Evolutionary conservation across 2,113 vertebrate species (phyloP).

Genomic region (Antechinus flavipes): DNA sequence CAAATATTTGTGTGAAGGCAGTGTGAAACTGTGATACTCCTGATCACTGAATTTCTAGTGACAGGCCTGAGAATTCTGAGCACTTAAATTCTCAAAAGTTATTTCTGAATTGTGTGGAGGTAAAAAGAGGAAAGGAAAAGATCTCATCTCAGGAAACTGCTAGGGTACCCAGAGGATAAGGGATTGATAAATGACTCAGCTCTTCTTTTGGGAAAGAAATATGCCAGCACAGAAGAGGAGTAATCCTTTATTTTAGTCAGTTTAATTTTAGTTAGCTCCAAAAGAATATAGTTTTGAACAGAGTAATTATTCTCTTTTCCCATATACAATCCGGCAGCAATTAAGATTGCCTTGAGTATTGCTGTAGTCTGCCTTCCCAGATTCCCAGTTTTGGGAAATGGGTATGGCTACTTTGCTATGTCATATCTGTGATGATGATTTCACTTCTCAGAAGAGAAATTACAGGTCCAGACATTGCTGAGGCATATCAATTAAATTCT

Average conservation of each 20-base stretch:
- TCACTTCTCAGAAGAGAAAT: not conserved
- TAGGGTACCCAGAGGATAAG: not conserved
- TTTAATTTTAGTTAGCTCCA: constrained; percentile 46
- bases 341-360: not conserved
- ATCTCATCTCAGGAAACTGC: constrained; percentile 29
- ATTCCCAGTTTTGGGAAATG: not conserved
- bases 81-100: not conserved
- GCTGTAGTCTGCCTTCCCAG: not conserved
- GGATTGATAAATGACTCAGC: constrained; percentile 28
- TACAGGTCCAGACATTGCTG: not conserved
- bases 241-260: constrained; percentile 17
- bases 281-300: constrained; percentile 9
- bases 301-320: not conserved
- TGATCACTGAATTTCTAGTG: not conserved
- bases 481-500: not conserved
- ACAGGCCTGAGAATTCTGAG: not conserved
- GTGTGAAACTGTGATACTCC: constrained; percentile 5
- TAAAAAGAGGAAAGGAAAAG: not conserved
- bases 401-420: not conserved
- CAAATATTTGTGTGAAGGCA: not conserved
- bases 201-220: not conserved
- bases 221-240: not conserved
- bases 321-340: not conserved
- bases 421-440: not conserved
- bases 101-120: constrained; percentile 10